Base-by-base conservation (phyloP, 1,140 invertebrate species). In the Lanistes nyassanus region DNA sequence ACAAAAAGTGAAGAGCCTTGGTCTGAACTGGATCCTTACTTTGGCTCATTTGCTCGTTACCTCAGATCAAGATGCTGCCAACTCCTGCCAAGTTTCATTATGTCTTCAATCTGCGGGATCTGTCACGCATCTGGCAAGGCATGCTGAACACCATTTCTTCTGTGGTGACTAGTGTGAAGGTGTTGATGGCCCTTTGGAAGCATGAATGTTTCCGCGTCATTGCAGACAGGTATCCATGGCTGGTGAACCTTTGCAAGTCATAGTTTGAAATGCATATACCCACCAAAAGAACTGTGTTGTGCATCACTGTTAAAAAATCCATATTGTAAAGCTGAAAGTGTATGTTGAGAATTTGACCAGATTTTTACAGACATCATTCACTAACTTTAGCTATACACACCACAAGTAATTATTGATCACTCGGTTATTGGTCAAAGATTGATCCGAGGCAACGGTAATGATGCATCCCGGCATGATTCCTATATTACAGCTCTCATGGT, bases 51-150 rank as follows among this genome's bases (percentile, higher is more conserved):
- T n/a, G n/a, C n/a, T n/a, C n/a, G 19, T 67, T 58, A 9, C 72
- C 76, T 92, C 94, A 88, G 86, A 73, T 84, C 0, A 96, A 95
- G 91, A 91, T 89, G 88, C 78, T 89, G 65, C 96, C 96, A 31
- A 98, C 96, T 47, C 96, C 97, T 37, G 96, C 96, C 0, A 98
- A 98, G 89, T 98, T 98, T 88, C 96, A 98, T 88, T 98, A 98
- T 81, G 94, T 98, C 7, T 98, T 98, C 88, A 98, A 94, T 86
- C 90, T 98, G 77, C 91, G 97, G 85, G 97, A 98, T 90, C 89
- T 98, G 73, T 97, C 96, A 21, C 92, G 96, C 82, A 96, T 98
- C 66, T 98, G 97, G 97, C 95, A 98, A 91, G 96, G 97, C 42
- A 97, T 98, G 94, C 93, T 90, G 55, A 84, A 86, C 55, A 97